Evolutionary conservation across 2,888 invertebrate genomes (phyloP).

Genomic region (Eledona agricola): DNA sequence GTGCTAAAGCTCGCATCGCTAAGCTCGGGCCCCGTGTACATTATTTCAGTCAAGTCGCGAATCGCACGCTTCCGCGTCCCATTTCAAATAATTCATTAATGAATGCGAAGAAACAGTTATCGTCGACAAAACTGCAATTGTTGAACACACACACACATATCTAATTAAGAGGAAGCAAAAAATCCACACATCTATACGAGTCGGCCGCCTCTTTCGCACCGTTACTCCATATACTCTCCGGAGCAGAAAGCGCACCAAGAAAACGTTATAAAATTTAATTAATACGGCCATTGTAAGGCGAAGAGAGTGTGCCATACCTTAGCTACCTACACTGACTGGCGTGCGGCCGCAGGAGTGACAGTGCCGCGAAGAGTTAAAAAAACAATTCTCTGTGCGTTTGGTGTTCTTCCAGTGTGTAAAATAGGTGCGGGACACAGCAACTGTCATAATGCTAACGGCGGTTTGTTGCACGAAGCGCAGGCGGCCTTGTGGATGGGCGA

Average conservation of each 20-base stretch:
- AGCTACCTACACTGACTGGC: slow-evolving; percentile 15
- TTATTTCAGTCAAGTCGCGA: too few relatives aligned
- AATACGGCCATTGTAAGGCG: slow-evolving; percentile 45
- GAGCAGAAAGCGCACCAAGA: slow-evolving; percentile 60
- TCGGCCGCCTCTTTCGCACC: slow-evolving; percentile 41
- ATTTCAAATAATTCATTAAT: slow-evolving; percentile 18
- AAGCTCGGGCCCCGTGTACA: too few relatives aligned
- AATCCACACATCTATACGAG: slow-evolving; percentile 4
- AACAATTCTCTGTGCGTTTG: slow-evolving; percentile 5
- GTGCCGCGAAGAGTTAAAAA: slow-evolving; percentile 7
- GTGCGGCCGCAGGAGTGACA: slow-evolving; percentile 23
- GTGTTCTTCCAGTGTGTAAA: slow-evolving; percentile 53
- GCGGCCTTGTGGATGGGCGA: slow-evolving; percentile 62
- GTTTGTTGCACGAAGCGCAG: slow-evolving; percentile 55
- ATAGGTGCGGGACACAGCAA: slow-evolving; percentile 69
- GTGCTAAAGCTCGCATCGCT: too few relatives aligned
- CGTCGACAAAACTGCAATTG: slow-evolving; percentile 8
- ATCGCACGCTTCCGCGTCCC: too few relatives aligned
- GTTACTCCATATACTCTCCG: slow-evolving; percentile 60
- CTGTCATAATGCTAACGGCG: slow-evolving; percentile 62
- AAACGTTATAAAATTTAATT: slow-evolving; percentile 59
- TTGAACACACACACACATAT: slow-evolving; percentile 16
- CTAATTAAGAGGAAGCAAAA: slow-evolving; percentile 22
- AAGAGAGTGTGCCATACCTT: slow-evolving; percentile 37
- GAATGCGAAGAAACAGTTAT: slow-evolving; percentile 14